These are phyloP conservation scores for Mellilla xanthometata DNA, from an alignment of 2,888 invertebrate genomes.

Conservation along the genomic window DNA sequence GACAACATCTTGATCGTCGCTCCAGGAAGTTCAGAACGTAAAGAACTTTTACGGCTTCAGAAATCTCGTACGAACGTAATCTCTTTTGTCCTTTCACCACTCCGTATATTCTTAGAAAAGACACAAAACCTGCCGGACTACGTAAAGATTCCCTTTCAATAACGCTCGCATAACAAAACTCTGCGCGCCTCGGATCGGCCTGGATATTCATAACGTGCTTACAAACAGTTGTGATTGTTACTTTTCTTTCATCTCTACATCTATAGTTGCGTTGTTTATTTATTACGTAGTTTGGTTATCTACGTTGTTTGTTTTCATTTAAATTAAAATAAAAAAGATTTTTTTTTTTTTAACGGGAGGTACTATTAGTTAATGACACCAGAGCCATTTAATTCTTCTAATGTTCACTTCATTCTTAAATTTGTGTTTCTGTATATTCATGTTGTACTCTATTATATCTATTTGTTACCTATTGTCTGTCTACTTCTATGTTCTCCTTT, in stretches of 20 bases:
- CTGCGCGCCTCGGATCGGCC: conserved; percentile 4
- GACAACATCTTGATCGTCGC: conserved; percentile 1
- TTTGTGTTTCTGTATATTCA: no score
- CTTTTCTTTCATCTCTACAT: conserved; percentile 8
- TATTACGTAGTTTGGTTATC: no score
- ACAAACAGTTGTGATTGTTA: conserved; percentile 17
- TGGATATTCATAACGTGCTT: conserved; percentile 9
- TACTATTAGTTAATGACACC: no score
- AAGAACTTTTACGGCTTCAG: conserved; percentile 6
- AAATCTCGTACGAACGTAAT: conserved; percentile 8
- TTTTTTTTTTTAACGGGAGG: no score
- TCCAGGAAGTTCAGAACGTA: conserved; percentile 1
- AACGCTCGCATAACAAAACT: not conserved
- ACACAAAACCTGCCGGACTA: conserved; percentile 9
- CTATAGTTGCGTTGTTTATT: no score
- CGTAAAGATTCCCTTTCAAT: conserved; percentile 14
- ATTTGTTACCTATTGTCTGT: no score
- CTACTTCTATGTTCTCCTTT: no score
- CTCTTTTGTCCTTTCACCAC: conserved; percentile 6
- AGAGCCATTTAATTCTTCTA: no score
- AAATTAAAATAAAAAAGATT: no score
- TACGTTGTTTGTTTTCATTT: no score
- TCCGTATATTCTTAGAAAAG: conserved; percentile 10
- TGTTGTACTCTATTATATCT: no score
- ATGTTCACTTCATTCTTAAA: no score